Evolutionary conservation across 2,113 vertebrate species (phyloP).

Genomic region (Psettodes erumei): DNA sequence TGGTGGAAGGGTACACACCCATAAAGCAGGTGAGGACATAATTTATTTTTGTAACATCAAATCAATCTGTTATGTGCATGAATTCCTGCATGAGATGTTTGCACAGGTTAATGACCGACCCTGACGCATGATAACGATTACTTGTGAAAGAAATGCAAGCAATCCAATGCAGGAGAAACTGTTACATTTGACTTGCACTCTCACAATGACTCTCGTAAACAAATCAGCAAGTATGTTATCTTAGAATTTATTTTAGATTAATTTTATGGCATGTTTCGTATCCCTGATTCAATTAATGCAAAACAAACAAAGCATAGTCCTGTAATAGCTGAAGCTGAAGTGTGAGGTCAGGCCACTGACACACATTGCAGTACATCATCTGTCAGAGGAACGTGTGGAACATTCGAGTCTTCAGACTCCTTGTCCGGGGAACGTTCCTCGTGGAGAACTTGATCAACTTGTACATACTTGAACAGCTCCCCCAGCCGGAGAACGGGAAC

Average conservation of each 20-base stretch:
- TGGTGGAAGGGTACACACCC: no score
- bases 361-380: background rate
- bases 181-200: background rate
- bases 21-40: no score
- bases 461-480: constrained; percentile 62
- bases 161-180: background rate
- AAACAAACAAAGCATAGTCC: background rate
- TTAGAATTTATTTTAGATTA: background rate
- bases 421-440: constrained; percentile 57
- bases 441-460: constrained; percentile 68
- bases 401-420: constrained; percentile 73
- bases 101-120: no score
- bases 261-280: background rate
- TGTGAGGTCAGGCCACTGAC: background rate
- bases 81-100: no score
- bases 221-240: background rate
- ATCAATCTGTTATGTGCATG: no score
- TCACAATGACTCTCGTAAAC: constrained; percentile 32
- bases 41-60: no score
- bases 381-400: constrained; percentile 82
- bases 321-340: background rate
- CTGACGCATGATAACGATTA: no score
- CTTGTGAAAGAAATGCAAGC: fast-evolving
- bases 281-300: background rate
- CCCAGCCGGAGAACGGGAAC: constrained; percentile 53